Evolutionary conservation across 1,140 invertebrate genomes (phyloP), one percentile per base, ranked within the genome.

Genomic region (Anastrepha ludens): DNA sequence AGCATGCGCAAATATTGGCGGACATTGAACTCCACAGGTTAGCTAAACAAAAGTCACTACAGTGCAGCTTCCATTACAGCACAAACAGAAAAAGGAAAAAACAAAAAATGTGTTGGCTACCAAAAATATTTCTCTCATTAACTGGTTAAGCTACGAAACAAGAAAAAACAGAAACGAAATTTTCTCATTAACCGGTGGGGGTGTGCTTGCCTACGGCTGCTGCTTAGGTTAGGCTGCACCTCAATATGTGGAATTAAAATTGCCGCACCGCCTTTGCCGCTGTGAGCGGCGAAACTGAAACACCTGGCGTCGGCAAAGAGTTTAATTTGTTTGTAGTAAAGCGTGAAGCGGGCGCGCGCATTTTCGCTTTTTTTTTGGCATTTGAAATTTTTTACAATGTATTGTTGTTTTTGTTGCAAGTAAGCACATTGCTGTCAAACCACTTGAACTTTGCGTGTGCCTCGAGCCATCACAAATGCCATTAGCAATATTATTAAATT

Each of bases 101-200:
- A 50, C 47, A 78, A 78, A 74, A 74, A 74, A 47, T 41, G 9
- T 55, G 74, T 15, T 55, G 6, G 20, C 74, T 20, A 55, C 11
- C 74, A 55, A 81, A 81, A 55, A 55, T 55, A 2, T 3, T 81
- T 81, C 55, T 81, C 74, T 81, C 74, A 81, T 81, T 81, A 81
- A 13, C 74, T 78, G 44, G 39, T 70, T 70, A 3, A 6, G 67
- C 67, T 74, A 41, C 44, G 39, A 74, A 74, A 29, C 44, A 20
- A 55, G 5, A n/a, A 74, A 47, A 55, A 50, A 81, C 50, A 20
- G 44, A 55, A 58, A 20, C n/a, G 20, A 58, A 55, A n/a, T 29
- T 81, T 81, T 81, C 74, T 81, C 74, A 81, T 81, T 81, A 81
- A 81, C 74, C 47, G 50, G 47, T 81, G 74, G 74, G 74, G 74